Percentiles rank a stretch among this genome's conserved stretches.
These are phyloP conservation scores for Microtus montanus DNA, from an alignment of 2,113 vertebrate species.

Conservation along the genomic window DNA sequence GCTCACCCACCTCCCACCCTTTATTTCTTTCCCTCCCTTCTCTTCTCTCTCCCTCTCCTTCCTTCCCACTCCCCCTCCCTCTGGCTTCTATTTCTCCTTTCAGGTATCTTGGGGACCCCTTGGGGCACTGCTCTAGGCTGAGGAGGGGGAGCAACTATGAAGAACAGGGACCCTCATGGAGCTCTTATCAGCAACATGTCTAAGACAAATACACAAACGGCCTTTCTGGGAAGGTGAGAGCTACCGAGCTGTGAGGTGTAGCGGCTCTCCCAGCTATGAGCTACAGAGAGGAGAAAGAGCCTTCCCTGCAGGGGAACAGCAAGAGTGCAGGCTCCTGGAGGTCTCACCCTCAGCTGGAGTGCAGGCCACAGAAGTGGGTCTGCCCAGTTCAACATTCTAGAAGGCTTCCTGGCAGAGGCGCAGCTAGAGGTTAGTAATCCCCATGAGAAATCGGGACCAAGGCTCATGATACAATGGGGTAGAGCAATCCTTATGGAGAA, in stretches of 20 bases:
- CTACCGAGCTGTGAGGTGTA: background rate
- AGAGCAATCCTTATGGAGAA: background rate
- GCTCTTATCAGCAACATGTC: background rate
- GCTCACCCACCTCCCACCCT: background rate
- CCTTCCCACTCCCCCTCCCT: background rate
- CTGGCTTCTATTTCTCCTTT: background rate
- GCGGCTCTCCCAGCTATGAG: background rate
- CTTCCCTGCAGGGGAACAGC: background rate
- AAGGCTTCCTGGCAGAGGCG: background rate
- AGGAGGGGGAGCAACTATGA: background rate
- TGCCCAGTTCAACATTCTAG: background rate
- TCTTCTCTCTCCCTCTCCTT: background rate
- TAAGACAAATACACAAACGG: background rate
- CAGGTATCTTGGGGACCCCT: background rate
- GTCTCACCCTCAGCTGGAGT: background rate
- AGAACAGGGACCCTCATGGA: rapidly evolving
- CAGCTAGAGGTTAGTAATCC: background rate
- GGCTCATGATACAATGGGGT: background rate
- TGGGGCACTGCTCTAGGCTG: background rate
- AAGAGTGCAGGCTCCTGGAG: too few species aligned
- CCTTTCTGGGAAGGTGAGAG: background rate
- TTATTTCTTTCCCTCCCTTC: too few species aligned
- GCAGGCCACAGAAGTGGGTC: background rate
- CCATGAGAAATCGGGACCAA: background rate
- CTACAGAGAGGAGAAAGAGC: too few species aligned